These are phyloP conservation scores for Xanthia icteritia DNA, from an alignment of 2,888 invertebrate species.

Conservation along the genomic window DNA sequence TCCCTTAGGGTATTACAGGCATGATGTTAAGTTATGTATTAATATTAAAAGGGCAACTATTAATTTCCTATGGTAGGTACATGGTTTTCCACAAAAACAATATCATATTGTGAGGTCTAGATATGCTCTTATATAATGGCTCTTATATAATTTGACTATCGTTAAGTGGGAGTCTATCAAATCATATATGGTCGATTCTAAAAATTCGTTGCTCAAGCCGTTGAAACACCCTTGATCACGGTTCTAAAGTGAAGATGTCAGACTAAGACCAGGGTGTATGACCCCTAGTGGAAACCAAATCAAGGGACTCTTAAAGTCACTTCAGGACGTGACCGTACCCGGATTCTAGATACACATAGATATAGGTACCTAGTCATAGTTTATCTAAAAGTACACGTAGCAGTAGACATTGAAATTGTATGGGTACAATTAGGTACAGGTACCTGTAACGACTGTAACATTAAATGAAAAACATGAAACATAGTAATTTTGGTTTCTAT, in stretches of 20 bases:
- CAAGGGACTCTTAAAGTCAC: conserved; percentile 92
- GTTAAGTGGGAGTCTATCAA: background rate
- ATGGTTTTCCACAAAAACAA: conserved; percentile 14
- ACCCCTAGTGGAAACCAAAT: conserved; percentile 95
- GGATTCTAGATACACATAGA: conserved; percentile 44
- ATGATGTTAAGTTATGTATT: background rate
- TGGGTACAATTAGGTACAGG: background rate
- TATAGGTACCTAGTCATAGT: conserved; percentile 27
- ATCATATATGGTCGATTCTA: conserved; percentile 34
- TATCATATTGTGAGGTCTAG: conserved; percentile 11
- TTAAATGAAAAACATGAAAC: background rate
- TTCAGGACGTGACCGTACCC: conserved; percentile 91
- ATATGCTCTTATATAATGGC: conserved; percentile 20
- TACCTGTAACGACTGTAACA: background rate
- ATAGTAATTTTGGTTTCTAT: background rate
- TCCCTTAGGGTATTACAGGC: background rate
- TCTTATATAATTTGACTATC: conserved; percentile 3
- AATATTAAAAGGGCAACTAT: conserved; percentile 1
- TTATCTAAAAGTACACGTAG: conserved; percentile 49
- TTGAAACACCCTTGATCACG: conserved; percentile 78
- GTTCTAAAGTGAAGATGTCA: conserved; percentile 76
- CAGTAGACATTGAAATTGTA: conserved; percentile 17
- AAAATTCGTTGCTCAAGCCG: conserved; percentile 48
- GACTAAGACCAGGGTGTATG: conserved; percentile 89
- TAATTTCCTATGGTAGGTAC: conserved; percentile 11